Evolutionary conservation across 53 echinoderm and acorn worm species (phyloP).

Genomic region (Apostichopus leukothele): DNA sequence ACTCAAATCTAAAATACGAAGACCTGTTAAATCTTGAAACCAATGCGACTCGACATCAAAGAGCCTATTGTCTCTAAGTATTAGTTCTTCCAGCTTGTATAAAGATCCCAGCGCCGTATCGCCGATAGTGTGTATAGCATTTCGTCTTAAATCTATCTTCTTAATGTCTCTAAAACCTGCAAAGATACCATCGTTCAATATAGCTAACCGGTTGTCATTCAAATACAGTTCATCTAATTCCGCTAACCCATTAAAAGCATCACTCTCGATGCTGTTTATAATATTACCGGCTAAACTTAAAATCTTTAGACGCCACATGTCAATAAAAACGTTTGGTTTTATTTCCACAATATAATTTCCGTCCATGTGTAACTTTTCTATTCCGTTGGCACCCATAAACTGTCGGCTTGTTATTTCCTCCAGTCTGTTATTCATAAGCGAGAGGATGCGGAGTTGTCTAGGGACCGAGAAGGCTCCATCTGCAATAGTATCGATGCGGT

Average conservation of each 20-base stretch:
- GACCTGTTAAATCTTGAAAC: conserved; percentile 21
- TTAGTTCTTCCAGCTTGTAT: conserved; percentile 21
- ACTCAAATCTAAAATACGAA: conserved; percentile 21
- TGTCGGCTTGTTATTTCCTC: neutral
- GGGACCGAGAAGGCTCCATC: conserved; percentile 43
- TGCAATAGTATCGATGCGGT: neutral
- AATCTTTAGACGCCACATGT: conserved; percentile 20
- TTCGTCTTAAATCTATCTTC: neutral
- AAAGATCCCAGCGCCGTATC: conserved; percentile 11
- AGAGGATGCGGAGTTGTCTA: conserved; percentile 6
- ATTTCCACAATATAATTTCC: neutral
- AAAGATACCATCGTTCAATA: neutral
- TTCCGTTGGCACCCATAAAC: conserved; percentile 12
- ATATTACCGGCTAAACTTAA: conserved; percentile 14
- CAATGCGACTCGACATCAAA: neutral
- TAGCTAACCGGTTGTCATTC: conserved; percentile 3
- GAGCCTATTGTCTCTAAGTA: neutral
- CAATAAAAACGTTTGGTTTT: neutral
- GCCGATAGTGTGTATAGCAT: conserved; percentile 14
- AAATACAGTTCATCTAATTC: conserved; percentile 13
- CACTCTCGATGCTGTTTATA: neutral
- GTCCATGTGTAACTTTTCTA: conserved; percentile 18
- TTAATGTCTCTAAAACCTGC: conserved; percentile 21
- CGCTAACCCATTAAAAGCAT: conserved; percentile 16
- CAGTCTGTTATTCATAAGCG: conserved; percentile 24